Evolutionary conservation across 2,797 vertebrate genomes (phyloP), one percentile per base, ranked within the genome.

Genomic region (Hyperoplus lanceolatus): DNA sequence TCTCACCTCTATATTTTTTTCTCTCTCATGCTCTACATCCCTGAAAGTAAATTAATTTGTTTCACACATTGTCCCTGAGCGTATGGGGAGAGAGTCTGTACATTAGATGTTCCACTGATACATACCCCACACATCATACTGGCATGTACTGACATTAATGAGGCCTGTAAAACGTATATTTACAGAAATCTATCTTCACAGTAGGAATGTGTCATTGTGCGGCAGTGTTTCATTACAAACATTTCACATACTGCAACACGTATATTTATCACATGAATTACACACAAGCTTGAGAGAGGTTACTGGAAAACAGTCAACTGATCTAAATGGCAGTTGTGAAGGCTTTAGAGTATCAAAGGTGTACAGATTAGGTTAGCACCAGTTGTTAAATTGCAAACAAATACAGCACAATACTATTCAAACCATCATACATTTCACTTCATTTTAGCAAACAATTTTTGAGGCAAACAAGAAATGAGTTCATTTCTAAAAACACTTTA

Each of bases 321-420:
- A 54, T 81, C 82, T 66, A 77, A 80, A 87, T 63, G 77, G 84
- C 78, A 88, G 81, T 73, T 46, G 55, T 77, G 50, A 80, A 84
- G 65, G 66, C 70, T 86, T 80, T 79, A 81, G 65, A 81, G 74
- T 63, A 80, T 87, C 51, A 75, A 83, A 80, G 68, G 58, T 81
- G 49, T 79, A 79, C 68, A 83, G 73, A 75, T 58, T 75, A 55
- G 82, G 80, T 90, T 91, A 94, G 93, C 93, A 94, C 93, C 94
- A 76, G 76, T 87, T 77, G 79, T 91, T 84, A 85, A 82, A 46
- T 77, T 81, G 81, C 77, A 89, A 82, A 88, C 68, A 80, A 74
- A 70, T 73, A 82, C 56, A 79, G 63, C 39, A 87, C 54, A 50
- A 41, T 60, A 60, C 74, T 63, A 81, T 42, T 72, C 66, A 70